Conservation (phyloP, 2,113 vertebrate species). For the Sturnira hondurensis region DNA sequence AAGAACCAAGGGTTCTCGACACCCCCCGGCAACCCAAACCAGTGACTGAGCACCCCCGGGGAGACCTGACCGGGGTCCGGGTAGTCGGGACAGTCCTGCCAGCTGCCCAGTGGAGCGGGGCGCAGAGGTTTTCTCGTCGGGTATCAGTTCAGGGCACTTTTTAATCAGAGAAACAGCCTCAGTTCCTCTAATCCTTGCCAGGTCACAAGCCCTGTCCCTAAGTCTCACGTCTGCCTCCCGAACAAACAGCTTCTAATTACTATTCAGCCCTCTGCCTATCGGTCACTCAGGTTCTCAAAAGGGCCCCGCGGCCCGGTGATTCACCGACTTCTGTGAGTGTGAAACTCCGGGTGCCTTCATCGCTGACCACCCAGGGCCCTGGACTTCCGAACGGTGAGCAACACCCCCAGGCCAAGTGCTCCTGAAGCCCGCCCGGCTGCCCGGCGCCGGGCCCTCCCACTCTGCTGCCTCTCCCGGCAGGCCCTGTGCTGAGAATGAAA, state of each 20-base stretch:
- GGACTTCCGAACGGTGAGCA: neutral
- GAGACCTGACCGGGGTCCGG: accelerated
- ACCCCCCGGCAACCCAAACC: neutral
- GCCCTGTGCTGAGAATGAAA: neutral
- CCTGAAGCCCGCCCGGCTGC: neutral
- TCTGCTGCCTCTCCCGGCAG: too few relatives aligned
- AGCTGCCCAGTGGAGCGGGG: accelerated
- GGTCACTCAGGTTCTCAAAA: neutral
- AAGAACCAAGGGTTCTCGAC: neutral
- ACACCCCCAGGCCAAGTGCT: neutral
- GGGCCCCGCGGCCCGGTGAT: neutral
- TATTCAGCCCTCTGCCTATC: neutral
- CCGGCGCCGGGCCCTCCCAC: accelerated
- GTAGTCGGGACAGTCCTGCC: neutral
- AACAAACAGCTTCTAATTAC: neutral
- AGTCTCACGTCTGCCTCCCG: neutral
- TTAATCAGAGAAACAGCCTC: neutral
- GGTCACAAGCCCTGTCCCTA: neutral
- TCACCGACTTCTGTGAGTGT: neutral
- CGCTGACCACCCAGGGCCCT: neutral
- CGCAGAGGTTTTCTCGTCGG: neutral
- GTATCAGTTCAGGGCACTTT: neutral
- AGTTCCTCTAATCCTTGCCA: neutral
- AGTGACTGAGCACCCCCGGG: neutral
- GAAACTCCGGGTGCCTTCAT: neutral